Conservation (phyloP, 1,140 invertebrate species). For the Orchesella cincta region DNA sequence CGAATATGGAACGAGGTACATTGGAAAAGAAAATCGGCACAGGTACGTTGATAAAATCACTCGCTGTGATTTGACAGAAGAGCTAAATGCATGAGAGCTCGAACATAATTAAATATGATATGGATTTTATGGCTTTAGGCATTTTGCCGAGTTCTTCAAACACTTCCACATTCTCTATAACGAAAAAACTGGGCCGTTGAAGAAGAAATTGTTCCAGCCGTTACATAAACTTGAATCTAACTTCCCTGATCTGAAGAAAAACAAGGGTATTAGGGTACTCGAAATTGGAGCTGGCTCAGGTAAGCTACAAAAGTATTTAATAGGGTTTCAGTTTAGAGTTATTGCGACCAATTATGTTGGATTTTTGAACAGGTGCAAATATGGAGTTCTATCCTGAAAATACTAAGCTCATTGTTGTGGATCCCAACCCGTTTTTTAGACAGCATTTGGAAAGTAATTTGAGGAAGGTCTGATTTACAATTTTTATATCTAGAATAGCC, state of each 20-base stretch:
- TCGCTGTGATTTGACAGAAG: neutral
- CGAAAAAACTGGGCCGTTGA: neutral
- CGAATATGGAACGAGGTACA: neutral
- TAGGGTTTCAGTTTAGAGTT: neutral
- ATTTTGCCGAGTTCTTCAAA: neutral
- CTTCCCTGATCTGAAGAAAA: conserved; percentile 33
- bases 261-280: conserved; percentile 46
- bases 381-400: conserved; percentile 52
- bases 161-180: neutral
- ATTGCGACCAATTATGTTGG: neutral
- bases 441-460: conserved; percentile 29
- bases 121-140: neutral
- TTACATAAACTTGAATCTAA: no score
- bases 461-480: conserved; percentile 26
- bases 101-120: neutral
- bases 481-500: neutral
- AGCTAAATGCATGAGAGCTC: no score
- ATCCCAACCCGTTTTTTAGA: conserved; percentile 44
- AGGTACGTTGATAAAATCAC: neutral
- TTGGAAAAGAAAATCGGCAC: neutral
- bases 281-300: conserved; percentile 53
- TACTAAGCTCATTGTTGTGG: conserved; percentile 37
- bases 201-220: conserved; percentile 39
- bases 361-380: conserved; percentile 48
- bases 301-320: no score